phyloP scores from a whole-genome alignment of 1,140 invertebrate genomes.

The Ceratitis capitata region DNA sequence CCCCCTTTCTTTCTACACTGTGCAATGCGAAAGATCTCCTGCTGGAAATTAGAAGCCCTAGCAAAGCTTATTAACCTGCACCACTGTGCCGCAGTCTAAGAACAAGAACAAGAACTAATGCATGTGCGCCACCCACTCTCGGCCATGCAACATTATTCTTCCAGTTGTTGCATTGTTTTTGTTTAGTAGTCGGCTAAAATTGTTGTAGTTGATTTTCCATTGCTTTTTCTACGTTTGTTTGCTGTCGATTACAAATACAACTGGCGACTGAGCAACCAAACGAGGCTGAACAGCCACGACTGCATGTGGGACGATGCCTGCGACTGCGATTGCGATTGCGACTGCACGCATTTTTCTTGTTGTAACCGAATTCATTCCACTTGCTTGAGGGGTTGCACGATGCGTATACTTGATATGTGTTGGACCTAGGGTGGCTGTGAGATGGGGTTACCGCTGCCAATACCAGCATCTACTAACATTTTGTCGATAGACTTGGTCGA shows the following conservation, averaged over 20 bases:
- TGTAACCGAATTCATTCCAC: neutral
- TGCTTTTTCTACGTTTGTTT: constrained; percentile 10
- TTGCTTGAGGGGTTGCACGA: neutral
- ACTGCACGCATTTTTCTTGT: constrained; percentile 24
- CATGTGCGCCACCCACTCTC: neutral
- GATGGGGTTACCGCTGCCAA: neutral
- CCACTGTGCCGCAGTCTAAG: neutral
- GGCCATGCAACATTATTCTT: neutral
- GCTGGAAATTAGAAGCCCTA: too few relatives aligned
- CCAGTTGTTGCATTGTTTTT: neutral
- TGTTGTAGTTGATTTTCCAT: constrained; percentile 13
- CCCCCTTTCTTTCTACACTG: too few relatives aligned
- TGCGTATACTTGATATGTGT: constrained; percentile 32
- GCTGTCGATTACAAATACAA: constrained; percentile 6
- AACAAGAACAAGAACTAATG: neutral
- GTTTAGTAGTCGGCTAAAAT: neutral
- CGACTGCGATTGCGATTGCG: neutral
- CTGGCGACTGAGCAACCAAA: neutral
- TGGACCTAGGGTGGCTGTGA: too few relatives aligned
- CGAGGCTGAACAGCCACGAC: neutral
- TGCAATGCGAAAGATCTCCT: too few relatives aligned
- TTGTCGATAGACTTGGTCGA: neutral
- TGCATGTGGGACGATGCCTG: neutral
- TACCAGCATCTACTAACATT: neutral
- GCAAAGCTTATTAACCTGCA: neutral